These are phyloP conservation scores for Ceraclea dissimilis DNA, from an alignment of 2,888 invertebrate genomes.

Conservation along the genomic window DNA sequence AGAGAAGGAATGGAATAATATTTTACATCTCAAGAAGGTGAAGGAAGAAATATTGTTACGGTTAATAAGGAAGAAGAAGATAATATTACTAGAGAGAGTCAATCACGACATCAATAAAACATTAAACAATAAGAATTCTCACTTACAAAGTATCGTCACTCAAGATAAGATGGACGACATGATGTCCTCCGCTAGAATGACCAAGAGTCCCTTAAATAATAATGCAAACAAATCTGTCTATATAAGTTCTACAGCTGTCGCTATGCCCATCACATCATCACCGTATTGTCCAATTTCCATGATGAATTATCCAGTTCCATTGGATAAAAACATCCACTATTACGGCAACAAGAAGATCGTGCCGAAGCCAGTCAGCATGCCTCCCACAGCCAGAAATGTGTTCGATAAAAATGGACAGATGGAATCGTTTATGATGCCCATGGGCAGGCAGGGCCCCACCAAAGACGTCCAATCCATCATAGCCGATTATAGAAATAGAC, in stretches of 20 bases:
- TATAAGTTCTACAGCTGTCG: slow-evolving; percentile 24
- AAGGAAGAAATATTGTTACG: slow-evolving; percentile 75
- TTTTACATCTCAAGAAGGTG: slow-evolving; percentile 72
- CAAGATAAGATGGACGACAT: slow-evolving; percentile 16
- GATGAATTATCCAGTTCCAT: not conserved
- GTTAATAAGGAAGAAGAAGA: slow-evolving; percentile 61
- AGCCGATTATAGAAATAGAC: slow-evolving; percentile 69
- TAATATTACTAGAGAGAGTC: slow-evolving; percentile 30
- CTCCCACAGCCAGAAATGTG: slow-evolving; percentile 31
- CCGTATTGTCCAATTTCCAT: slow-evolving; percentile 14
- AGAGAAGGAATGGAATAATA: slow-evolving; percentile 81
- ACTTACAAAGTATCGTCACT: slow-evolving; percentile 13
- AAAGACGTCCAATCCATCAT: slow-evolving; percentile 77
- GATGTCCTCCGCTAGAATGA: not conserved
- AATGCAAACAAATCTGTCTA: not conserved
- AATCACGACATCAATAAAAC: slow-evolving; percentile 10
- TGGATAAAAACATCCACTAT: slow-evolving; percentile 11
- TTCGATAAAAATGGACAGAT: slow-evolving; percentile 50
- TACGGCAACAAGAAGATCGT: slow-evolving; percentile 37
- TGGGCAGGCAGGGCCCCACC: slow-evolving; percentile 68
- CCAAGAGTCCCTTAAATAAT: slow-evolving; percentile 5
- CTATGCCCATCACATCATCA: slow-evolving; percentile 27
- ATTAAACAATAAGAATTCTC: not conserved
- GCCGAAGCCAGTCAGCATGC: slow-evolving; percentile 39
- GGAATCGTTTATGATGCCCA: slow-evolving; percentile 45